Percentiles rank a stretch among this genome's conserved stretches.
These are phyloP conservation scores for Noctua janthe DNA, from an alignment of 2,888 invertebrate genomes.

Conservation along the genomic window DNA sequence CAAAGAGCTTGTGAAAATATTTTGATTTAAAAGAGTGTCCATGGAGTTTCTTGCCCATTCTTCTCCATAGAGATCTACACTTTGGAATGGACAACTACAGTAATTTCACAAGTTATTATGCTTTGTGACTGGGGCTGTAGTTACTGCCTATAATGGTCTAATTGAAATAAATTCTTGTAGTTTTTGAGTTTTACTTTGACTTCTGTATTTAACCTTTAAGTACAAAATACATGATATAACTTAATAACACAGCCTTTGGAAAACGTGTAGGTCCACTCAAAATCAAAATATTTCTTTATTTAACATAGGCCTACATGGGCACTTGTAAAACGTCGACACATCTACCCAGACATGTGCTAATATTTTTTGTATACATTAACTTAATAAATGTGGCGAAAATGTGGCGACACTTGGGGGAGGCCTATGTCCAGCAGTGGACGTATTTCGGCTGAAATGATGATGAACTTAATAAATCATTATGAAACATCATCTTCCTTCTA, in stretches of 20 bases:
- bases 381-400: not conserved
- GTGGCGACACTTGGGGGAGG: too few species aligned
- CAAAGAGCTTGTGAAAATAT: not conserved
- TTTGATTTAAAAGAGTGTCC: not conserved
- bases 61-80: not conserved
- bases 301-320: not conserved
- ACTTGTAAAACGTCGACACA: too few species aligned
- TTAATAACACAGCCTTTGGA: slow-evolving; percentile 10
- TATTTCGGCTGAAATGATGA: too few species aligned
- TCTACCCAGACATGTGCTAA: not conserved
- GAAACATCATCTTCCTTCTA: not conserved
- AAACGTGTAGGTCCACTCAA: not conserved
- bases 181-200: not conserved
- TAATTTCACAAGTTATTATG: not conserved
- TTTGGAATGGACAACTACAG: not conserved
- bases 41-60: not conserved
- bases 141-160: not conserved
- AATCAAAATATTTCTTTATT: too few species aligned
- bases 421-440: too few species aligned
- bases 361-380: slow-evolving; percentile 1
- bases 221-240: not conserved
- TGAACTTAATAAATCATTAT: too few species aligned
- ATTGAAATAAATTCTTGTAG: not conserved
- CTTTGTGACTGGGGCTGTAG: not conserved
- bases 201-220: not conserved